Evolutionary conservation across 1,140 invertebrate genomes (phyloP), one percentile per base, ranked within the genome.

Genomic region (Pseudomyrmex sp.): DNA sequence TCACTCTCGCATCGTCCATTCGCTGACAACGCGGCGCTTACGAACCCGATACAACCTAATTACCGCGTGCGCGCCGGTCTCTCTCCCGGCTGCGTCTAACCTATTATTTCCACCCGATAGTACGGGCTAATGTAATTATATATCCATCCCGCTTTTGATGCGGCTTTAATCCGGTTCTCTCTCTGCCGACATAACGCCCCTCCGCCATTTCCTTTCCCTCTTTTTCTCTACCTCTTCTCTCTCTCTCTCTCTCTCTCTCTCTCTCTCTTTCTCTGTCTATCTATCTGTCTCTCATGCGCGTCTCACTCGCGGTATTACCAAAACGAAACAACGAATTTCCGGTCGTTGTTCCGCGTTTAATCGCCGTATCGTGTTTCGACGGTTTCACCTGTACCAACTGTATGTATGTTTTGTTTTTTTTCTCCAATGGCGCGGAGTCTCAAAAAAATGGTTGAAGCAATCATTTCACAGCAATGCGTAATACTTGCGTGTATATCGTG

Each of bases 71-170:
- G 80, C 86, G 56, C 23, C 58, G 46, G 56, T 70, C 68, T 83
- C 89, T 82, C 68, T 83, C 89, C 80, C 89, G 84, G 84, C 82
- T 88, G 85, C 86, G 86, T 88, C 91, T 88, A 91, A 90, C 90
- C 91, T 93, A 92, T 93, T 94, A 94, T 93, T 92, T 94, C 92
- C 89, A 92, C 88, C 91, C 90, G 90, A 93, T 93, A 93, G 87
- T 88, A 90, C 85, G 85, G 84, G 83, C 89, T 91, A 92, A 92
- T 92, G 89, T 93, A 93, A 94, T 93, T 93, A 94, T 92, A 93
- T 89, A 93, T 92, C 92, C 91, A 93, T 93, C 91, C 89, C 87
- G 88, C 92, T 91, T 92, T 92, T 93, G 92, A 93, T 92, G 91
- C 91, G 89, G 91, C 90, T 92, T 91, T 91, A 92, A 92, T 92